phyloP scores from a whole-genome alignment of 2,113 vertebrate species.

The Hylia prasina region DNA sequence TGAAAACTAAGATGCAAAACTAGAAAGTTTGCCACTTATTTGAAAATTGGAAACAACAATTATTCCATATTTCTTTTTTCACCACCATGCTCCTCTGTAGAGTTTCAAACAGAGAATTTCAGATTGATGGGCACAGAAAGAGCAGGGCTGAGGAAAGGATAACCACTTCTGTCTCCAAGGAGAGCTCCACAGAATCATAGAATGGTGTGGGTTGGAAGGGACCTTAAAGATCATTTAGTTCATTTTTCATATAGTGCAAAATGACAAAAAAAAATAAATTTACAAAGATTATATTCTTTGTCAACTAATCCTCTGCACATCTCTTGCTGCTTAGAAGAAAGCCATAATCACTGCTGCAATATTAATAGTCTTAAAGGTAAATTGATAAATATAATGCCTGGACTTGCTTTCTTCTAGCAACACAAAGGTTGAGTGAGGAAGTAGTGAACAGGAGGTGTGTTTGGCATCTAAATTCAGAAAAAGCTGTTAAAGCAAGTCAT shows the following conservation, averaged over 20 bases:
- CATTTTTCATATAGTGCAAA: slow-evolving; percentile 9
- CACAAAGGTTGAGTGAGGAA: background rate
- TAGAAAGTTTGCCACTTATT: background rate
- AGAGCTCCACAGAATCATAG: background rate
- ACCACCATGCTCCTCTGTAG: background rate
- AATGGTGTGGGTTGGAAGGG: background rate
- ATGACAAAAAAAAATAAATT: background rate
- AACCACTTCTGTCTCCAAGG: background rate
- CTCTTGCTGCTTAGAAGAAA: background rate
- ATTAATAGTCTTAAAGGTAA: background rate
- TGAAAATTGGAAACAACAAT: background rate
- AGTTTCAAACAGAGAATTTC: slow-evolving; percentile 30
- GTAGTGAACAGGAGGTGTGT: background rate
- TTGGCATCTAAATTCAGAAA: background rate
- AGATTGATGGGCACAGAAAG: slow-evolving; percentile 21
- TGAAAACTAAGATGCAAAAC: background rate
- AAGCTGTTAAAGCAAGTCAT: background rate
- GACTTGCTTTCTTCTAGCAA: background rate
- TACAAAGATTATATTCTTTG: slow-evolving; percentile 1
- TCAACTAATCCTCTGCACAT: slow-evolving; percentile 5
- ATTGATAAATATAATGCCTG: background rate
- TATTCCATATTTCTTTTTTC: background rate
- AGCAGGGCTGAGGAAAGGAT: background rate
- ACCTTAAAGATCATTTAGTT: background rate
- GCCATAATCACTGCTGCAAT: background rate